Evolutionary conservation across 2,888 invertebrate species (phyloP).

Genomic region (Willowsia nigromaculata): DNA sequence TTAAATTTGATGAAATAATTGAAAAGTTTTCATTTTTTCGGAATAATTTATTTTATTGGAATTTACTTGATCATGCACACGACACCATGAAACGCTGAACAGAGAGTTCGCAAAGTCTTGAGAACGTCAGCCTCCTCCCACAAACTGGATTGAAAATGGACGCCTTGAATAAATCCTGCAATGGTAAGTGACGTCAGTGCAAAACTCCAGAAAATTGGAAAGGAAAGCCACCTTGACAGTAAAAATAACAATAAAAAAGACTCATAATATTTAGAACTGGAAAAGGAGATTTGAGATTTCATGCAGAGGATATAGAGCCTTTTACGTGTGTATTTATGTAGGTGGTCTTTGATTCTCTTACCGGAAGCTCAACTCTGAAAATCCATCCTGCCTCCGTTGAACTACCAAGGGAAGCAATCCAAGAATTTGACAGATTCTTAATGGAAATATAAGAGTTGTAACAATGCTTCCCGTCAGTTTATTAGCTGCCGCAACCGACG

Average conservation of each 20-base stretch:
- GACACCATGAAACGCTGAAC: not conserved
- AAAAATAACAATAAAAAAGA: conserved; percentile 42
- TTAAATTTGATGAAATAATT: not conserved
- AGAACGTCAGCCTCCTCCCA: conserved; percentile 14
- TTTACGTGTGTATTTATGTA: not conserved
- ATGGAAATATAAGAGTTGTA: conserved; percentile 37
- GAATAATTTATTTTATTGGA: not conserved
- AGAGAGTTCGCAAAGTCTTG: conserved; percentile 9
- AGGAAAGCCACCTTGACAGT: conserved; percentile 40
- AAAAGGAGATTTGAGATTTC: not conserved
- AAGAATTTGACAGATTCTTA: conserved; percentile 46
- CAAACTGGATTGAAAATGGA: not conserved
- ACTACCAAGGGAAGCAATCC: conserved; percentile 45
- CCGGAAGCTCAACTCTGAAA: conserved; percentile 39
- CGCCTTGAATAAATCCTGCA: conserved; percentile 7
- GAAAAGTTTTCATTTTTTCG: not conserved
- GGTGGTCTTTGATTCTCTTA: not conserved
- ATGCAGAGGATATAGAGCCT: not conserved
- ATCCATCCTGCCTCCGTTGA: conserved; percentile 15
- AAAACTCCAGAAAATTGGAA: conserved; percentile 41
- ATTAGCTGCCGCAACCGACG: not conserved
- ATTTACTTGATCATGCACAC: conserved; percentile 21
- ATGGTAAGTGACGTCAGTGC: not conserved
- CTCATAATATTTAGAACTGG: conserved; percentile 27
- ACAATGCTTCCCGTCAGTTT: conserved; percentile 25